Conservation (phyloP, 2,888 invertebrate species). For the Hesperia comma region DNA sequence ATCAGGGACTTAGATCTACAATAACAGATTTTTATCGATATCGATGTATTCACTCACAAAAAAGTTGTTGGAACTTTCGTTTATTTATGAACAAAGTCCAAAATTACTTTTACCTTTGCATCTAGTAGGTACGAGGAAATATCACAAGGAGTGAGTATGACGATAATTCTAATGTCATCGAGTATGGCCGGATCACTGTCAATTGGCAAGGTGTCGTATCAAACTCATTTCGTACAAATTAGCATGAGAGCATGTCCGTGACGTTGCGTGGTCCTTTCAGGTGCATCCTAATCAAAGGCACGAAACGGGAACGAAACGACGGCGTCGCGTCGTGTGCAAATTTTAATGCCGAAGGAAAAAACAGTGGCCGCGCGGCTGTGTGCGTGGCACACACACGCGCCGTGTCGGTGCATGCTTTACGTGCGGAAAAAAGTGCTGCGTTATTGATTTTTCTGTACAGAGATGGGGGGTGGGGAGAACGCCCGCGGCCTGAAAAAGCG, state of each 20-base stretch:
- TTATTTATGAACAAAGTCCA: no score
- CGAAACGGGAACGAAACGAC: slow-evolving; percentile 49
- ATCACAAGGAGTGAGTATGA: neutral
- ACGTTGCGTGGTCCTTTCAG: slow-evolving; percentile 63
- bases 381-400: slow-evolving; percentile 63
- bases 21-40: slow-evolving; percentile 24
- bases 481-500: slow-evolving; percentile 83
- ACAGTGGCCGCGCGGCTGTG: slow-evolving; percentile 65
- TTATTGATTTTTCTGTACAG: slow-evolving; percentile 84
- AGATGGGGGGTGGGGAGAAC: slow-evolving; percentile 63
- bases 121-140: no score
- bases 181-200: slow-evolving; percentile 6
- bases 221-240: slow-evolving; percentile 35
- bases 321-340: slow-evolving; percentile 55
- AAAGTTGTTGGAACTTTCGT: neutral
- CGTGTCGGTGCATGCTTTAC: slow-evolving; percentile 84
- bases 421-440: slow-evolving; percentile 85
- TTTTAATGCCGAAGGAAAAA: slow-evolving; percentile 75
- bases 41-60: neutral
- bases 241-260: slow-evolving; percentile 43
- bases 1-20: neutral
- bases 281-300: slow-evolving; percentile 70
- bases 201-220: slow-evolving; percentile 19
- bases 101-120: no score
- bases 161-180: neutral